Evolutionary conservation across 2,888 invertebrate species (phyloP), one percentile per base, ranked within the genome.

Genomic region (Plusia festucae): DNA sequence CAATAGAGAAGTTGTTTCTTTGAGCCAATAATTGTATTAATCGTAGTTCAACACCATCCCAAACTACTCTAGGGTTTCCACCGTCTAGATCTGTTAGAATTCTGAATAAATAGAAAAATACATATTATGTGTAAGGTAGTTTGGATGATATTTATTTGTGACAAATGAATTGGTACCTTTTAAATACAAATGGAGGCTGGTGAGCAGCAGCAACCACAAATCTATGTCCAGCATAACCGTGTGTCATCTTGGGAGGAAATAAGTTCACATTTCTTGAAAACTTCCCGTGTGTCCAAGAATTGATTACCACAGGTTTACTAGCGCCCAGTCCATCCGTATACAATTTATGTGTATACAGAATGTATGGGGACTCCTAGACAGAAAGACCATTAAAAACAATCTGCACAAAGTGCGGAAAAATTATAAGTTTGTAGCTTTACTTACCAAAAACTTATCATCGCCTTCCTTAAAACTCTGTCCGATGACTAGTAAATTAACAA

Each of bases 1-100:
- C 97, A 8, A 96, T 93, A 0, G 97, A 96, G 83, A 98, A 97
- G 84, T 98, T 97, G 56, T 97, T 96, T 75, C 95, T 93, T 75
- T 95, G 91, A 0, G 96, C 95, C 22, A 98, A 87, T 44, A 97
- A 82, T 67, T 95, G 91, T 1, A 98, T 87, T 15, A 97, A 82
- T 70, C 97, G 95, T 59, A 97, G 91, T 93, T 98, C 98, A n/a
- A 97, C 89, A 9, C 98, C 98, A 86, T 97, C 97, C 97, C 97
- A 97, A 40, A 82, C 79, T 0, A 93, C 88, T 81, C 88, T 85
- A 34, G 91, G 90, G 78, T 93, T 91, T 11, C 95, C 93, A 44
- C 95, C 95, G 62, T 95, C 93, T 7, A 76, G 86, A 68, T 95
- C 95, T 11, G 91, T 87, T 79, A 86, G 87, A 34, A 93, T 84